A percentile compares a stretch with the other conserved stretches of the same genome.
phyloP scores from a whole-genome alignment of 2,113 vertebrate genomes.

The Alethe diademata region DNA sequence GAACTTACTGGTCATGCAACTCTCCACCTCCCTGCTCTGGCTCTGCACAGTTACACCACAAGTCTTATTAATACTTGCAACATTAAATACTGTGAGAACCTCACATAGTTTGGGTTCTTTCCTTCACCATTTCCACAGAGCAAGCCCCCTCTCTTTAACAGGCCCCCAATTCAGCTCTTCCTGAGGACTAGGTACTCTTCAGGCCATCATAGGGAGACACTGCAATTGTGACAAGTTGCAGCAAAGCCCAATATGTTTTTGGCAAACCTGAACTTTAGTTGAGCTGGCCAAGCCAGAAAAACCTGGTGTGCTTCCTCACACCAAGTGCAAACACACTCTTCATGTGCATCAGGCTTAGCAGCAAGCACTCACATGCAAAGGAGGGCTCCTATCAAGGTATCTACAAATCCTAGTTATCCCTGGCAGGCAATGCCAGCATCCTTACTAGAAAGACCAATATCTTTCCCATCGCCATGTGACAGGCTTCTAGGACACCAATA shows the following conservation, averaged over 20 bases:
- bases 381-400: neutral
- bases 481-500: neutral
- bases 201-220: neutral
- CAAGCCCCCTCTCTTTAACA: neutral
- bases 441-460: neutral
- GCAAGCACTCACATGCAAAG: neutral
- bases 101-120: neutral
- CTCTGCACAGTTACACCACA: neutral
- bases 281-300: slow-evolving; percentile 14
- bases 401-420: neutral
- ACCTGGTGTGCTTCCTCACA: neutral
- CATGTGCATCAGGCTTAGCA: neutral
- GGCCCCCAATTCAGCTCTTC: neutral
- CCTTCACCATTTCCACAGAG: neutral
- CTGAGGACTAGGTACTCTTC: neutral
- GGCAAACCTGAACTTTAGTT: neutral
- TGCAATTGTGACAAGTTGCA: neutral
- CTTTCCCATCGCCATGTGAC: neutral
- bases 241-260: neutral
- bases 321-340: neutral
- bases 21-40: neutral
- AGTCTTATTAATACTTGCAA: neutral
- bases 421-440: neutral
- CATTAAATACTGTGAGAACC: neutral
- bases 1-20: neutral